phyloP scores from a whole-genome alignment of 2,113 vertebrate species.

The Muntiacus muntjak region DNA sequence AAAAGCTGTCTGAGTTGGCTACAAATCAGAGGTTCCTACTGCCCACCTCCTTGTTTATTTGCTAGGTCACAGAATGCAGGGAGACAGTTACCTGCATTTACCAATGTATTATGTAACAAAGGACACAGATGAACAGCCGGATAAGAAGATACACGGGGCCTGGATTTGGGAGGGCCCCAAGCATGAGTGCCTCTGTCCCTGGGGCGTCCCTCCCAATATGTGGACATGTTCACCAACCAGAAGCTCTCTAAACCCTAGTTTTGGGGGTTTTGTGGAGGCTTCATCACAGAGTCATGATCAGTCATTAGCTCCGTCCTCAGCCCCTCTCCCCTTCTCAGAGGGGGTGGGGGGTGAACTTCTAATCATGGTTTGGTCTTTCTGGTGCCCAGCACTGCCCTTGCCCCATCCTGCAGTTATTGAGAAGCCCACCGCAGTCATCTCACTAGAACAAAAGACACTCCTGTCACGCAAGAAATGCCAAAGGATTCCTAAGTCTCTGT shows the following conservation, averaged over 20 bases:
- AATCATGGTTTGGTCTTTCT: not conserved
- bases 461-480: not conserved
- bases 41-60: not conserved
- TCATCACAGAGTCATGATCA: not conserved
- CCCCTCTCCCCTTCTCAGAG: not conserved
- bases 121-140: not conserved
- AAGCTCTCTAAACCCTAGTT: not conserved
- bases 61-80: not conserved
- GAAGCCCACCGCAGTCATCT: not conserved
- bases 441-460: not conserved
- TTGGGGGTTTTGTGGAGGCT: not conserved
- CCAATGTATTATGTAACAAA: not conserved
- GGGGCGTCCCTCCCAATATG: not conserved
- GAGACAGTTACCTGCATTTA: not conserved
- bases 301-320: not conserved
- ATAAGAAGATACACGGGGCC: not conserved
- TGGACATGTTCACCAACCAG: not conserved
- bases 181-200: not conserved
- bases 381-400: not conserved
- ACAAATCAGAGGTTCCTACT: not conserved
- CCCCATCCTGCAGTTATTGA: not conserved
- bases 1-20: not conserved
- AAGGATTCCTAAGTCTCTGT: not conserved
- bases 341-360: not conserved
- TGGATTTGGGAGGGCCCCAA: not conserved